Evolutionary conservation across 2,113 vertebrate genomes (phyloP).

Genomic region (Ciconia maguari): DNA sequence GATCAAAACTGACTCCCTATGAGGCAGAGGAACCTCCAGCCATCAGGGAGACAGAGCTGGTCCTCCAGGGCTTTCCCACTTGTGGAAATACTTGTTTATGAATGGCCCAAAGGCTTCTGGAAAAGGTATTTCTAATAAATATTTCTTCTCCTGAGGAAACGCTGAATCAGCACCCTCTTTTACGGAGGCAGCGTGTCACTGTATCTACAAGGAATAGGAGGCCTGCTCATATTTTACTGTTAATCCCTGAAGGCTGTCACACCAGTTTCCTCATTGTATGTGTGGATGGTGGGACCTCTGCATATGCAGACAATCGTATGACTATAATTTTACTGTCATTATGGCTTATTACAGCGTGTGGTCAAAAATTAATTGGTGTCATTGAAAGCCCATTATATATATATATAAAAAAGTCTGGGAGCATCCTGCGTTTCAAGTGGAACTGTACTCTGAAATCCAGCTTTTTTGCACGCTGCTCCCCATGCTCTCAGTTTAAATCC

Average conservation of each 20-base stretch:
- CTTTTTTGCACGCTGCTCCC: accelerated
- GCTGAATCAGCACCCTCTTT: accelerated
- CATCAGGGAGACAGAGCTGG: accelerated
- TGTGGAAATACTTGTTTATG: accelerated
- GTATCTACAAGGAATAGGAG: accelerated
- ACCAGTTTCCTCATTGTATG: accelerated
- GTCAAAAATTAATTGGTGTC: neutral
- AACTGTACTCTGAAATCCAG: neutral
- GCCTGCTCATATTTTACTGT: neutral
- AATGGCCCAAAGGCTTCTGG: neutral
- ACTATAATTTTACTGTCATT: neutral
- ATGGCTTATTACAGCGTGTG: neutral
- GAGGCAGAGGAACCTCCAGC: too few species aligned
- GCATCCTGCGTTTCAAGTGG: neutral
- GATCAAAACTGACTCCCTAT: accelerated
- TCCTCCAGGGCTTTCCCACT: accelerated
- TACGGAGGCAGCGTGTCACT: accelerated
- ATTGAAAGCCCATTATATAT: neutral
- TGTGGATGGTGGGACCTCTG: neutral
- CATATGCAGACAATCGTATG: accelerated
- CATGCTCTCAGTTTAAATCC: accelerated
- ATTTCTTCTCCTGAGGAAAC: neutral
- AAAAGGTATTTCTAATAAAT: neutral
- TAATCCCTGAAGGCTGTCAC: neutral
- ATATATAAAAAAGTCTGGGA: neutral